Evolutionary conservation across 2,888 invertebrate genomes (phyloP), one percentile per base, ranked within the genome.

Genomic region (Ditylenchus weischeri): DNA sequence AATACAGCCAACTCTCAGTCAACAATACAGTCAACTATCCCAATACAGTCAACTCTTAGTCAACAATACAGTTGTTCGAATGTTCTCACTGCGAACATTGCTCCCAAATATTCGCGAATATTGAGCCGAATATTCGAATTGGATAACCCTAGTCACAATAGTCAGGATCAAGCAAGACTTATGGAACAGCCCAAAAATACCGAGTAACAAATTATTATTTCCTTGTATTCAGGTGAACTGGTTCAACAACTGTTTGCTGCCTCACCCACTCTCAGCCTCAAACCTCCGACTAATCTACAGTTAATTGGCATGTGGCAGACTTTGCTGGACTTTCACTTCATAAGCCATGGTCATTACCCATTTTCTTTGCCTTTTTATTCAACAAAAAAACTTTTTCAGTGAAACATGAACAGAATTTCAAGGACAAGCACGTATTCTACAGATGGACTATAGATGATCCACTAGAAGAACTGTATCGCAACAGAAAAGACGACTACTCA

Each of bases 361-460:
- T 15, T 10, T 23, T 54, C n/a, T 23, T 54, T 11, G 29, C 50
- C 18, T 54, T 54, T 54, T 23, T 23, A 15, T 18, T 23, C n/a
- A 54, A 54, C 11, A 2, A 54, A 18, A 49, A 50, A 11, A 0
- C 49, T 13, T 6, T 83, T 84, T 66, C 84, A 90, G 90, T 90
- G 68, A 89, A 88, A 76, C 88, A 88, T 76, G 90, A 90, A 80
- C 89, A 90, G 81, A 89, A 89, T 62, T 91, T 91, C 85, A 88
- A 89, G 84, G 91, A 91, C 86, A 90, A 90, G 86, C 89, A 89
- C 84, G 88, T 90, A 82, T 88, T 90, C 78, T 91, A 91, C 85
- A 89, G 90, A 69, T 91, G 91, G 86, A 88, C 88, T 83, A 88
- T 89, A 83, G 85, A 86, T 62, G 89, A 89, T 81, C 84, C 84